Base-by-base conservation (phyloP, 2,797 vertebrate genomes). In the Echeneis naucrates region DNA sequence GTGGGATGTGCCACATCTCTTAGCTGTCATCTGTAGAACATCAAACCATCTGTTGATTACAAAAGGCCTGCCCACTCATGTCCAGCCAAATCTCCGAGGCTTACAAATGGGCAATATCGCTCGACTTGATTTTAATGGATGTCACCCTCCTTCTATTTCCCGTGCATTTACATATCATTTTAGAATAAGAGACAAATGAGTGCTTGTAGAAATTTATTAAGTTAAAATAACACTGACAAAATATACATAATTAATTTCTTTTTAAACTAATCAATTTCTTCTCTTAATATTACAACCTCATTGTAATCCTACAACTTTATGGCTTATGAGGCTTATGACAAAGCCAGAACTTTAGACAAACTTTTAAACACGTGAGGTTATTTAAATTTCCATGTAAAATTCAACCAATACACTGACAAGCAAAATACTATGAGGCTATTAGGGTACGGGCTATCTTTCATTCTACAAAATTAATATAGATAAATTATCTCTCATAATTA, bases 21-120 rank as follows among this genome's bases (percentile, higher is more conserved):
- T 6, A 91, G 93, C 93, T 94, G 94, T 94, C 94, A 92, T 78
- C 78, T 55, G n/a, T 60, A 48, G 77, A 68, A 85, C 85, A 78
- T 92, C 89, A 88, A 89, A 91, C 91, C 91, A 92, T 94, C 94
- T 94, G 94, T 68, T 92, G 79, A 85, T 69, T 61, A 57, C 42
- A 73, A 44, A 72, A 80, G 37, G 68, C 78, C 80, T 84, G 82
- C 77, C 81, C 78, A 69, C 80, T 68, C 50, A 52, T 16, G 30
- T 70, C 70, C 65, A 66, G 72, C 66, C 56, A 78, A 75, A 75
- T 84, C 75, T 80, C 67, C 23, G 57, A 81, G 70, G 75, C 70
- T 60, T 70, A 57, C 23, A 56, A 61, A 65, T 42, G 38, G 55
- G 56, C 52, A 76, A 61, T 68, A 68, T 56, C 68, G 30, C 30